Base-by-base conservation (phyloP, 2,797 vertebrate species). In the Pteropus rufus region DNA sequence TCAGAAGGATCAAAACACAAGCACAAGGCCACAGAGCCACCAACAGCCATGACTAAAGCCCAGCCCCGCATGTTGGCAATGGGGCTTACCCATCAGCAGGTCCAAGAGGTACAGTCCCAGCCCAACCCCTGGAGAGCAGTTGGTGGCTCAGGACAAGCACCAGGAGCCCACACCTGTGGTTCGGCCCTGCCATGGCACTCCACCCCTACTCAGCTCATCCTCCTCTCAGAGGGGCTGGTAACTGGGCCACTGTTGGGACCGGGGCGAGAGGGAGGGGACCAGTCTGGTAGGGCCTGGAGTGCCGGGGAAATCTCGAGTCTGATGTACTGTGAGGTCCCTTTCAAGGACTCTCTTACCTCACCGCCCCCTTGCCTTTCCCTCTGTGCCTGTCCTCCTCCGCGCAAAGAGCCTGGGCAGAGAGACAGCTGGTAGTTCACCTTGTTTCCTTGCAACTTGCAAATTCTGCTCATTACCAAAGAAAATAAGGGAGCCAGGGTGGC, bases 1-100 rank as follows among this genome's bases (percentile, higher is more conserved):
- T 94, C 41, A 18, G 14, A 92, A 75, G 80, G 64, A 64, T 52
- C 77, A 26, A 88, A 91, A 52, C 26, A 86, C 36, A 73, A 49
- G 65, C 52, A 62, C 18, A 18, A 58, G 29, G 29, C 56, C 60
- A 70, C 23, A 5, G 60, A 14, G 41, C 18, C 23, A 39, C 64
- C 19, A 10, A 23, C 4, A 69, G 46, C 52, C 18, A 0, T 0
- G 23, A 65, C 39, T 69, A 39, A 58, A 86, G 52, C 41, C 36
- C 49, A 23, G 77, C 52, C 44, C 62, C n/a, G 31, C 8, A 0
- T 7, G 31, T 31, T 1, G 0, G 46, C 67, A 36, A 16, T 10
- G 46, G 85, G 79, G 21, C 44, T 89, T 41, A 82, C 31, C 70
- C 54, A 29, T 1, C 36, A n/a, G 64, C 84, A 24, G 5, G 8